Percentiles rank a stretch among this genome's conserved stretches.
Evolutionary conservation across 2,797 vertebrate species (phyloP).

Genomic region (Sebastes melanostomus): DNA sequence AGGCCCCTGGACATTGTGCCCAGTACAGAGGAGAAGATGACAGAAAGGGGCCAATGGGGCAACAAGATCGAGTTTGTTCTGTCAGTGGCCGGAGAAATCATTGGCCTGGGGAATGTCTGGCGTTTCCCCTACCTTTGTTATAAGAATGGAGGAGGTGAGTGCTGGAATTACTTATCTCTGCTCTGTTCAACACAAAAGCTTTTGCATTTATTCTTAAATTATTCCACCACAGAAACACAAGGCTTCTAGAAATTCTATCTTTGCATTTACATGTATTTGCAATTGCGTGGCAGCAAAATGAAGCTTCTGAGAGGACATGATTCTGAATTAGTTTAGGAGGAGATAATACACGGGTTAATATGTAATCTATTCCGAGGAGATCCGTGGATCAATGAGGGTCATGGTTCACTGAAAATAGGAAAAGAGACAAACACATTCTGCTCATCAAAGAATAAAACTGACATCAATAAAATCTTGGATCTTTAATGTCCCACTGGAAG

Average conservation of each 20-base stretch:
- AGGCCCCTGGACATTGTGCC: slow-evolving; percentile 71
- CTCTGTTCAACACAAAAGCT: not conserved
- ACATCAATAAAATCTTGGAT: not conserved
- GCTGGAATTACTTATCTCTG: not conserved
- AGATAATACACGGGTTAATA: not conserved
- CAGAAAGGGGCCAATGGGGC: slow-evolving; percentile 84
- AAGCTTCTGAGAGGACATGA: not conserved
- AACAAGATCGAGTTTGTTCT: slow-evolving; percentile 85
- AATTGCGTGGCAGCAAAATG: not conserved
- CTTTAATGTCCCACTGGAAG: not conserved
- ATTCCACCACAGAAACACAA: not conserved
- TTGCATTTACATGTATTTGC: not conserved
- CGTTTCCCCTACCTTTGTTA: slow-evolving; percentile 87
- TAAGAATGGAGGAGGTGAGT: slow-evolving; percentile 86
- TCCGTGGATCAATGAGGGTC: not conserved
- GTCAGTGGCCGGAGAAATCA: slow-evolving; percentile 86
- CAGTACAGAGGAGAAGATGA: slow-evolving; percentile 77
- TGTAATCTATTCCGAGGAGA: not conserved
- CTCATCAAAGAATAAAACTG: not conserved
- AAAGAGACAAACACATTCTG: not conserved
- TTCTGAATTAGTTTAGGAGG: not conserved
- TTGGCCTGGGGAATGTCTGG: slow-evolving; percentile 86
- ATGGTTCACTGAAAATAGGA: not conserved
- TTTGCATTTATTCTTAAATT: not conserved
- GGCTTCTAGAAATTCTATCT: not conserved